Evolutionary conservation across 2,113 vertebrate species (phyloP).

Genomic region (Micronisus gabar): DNA sequence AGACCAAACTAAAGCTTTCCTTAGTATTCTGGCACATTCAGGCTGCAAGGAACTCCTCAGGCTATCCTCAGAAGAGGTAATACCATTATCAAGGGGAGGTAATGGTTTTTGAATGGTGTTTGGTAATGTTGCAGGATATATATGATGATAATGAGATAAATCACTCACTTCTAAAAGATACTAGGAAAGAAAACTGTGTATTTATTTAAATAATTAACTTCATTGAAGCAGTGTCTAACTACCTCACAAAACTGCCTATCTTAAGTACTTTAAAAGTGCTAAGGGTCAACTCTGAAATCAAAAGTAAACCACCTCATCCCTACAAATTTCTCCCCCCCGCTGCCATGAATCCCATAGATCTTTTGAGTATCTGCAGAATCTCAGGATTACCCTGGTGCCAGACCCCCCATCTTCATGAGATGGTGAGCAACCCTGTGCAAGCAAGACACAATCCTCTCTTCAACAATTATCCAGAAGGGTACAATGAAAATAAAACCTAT

Average conservation of each 20-base stretch:
- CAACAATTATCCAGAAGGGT: not conserved
- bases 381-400: not conserved
- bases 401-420: not conserved
- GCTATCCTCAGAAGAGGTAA: not conserved
- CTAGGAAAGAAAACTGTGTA: not conserved
- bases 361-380: not conserved
- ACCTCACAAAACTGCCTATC: not conserved
- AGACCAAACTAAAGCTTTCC: not conserved
- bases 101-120: not conserved
- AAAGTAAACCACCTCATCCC: not conserved
- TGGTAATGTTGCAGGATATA: not conserved
- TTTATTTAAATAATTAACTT: not conserved
- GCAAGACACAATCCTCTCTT: not conserved
- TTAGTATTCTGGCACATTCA: not conserved
- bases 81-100: not conserved
- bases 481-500: not conserved
- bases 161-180: not conserved
- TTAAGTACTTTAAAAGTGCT: not conserved
- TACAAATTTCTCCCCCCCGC: not conserved
- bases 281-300: not conserved
- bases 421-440: not conserved
- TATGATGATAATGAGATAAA: not conserved
- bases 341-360: not conserved
- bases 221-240: not conserved
- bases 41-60: not conserved